These are phyloP conservation scores for Ladona fulva DNA, from an alignment of 1,140 invertebrate species.

Conservation along the genomic window DNA sequence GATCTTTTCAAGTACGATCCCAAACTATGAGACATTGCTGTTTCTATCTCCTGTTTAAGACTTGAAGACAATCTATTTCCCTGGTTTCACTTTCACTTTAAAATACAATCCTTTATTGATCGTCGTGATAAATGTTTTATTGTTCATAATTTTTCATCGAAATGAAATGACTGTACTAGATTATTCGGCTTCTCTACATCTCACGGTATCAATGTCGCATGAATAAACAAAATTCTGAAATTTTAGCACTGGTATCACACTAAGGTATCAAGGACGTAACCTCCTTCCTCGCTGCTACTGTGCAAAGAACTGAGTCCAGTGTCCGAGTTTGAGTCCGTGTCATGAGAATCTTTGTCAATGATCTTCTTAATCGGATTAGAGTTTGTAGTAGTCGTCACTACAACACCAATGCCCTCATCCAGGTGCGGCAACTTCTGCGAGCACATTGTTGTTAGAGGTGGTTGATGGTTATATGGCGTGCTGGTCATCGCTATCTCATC, in stretches of 20 bases:
- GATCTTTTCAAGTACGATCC: too few relatives aligned
- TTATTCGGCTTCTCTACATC: too few relatives aligned
- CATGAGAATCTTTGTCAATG: slow-evolving; percentile 32
- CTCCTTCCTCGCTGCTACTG: slow-evolving; percentile 40
- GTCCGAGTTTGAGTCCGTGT: slow-evolving; percentile 46
- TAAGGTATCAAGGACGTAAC: slow-evolving; percentile 40
- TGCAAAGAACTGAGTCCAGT: slow-evolving; percentile 46
- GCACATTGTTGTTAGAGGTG: not conserved
- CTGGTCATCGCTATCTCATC: not conserved
- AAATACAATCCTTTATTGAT: too few relatives aligned
- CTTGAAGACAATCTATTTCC: too few relatives aligned
- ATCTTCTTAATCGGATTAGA: not conserved
- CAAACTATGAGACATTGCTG: too few relatives aligned
- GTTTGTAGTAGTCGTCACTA: not conserved
- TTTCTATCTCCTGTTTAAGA: too few relatives aligned
- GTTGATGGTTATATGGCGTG: not conserved
- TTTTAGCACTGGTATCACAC: slow-evolving; percentile 30
- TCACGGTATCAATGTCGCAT: too few relatives aligned
- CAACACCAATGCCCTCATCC: not conserved
- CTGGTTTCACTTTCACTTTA: too few relatives aligned
- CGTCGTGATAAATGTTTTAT: too few relatives aligned
- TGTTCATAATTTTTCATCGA: too few relatives aligned
- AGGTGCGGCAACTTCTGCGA: not conserved
- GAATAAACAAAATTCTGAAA: too few relatives aligned
- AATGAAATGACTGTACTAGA: too few relatives aligned